Evolutionary conservation across 1,140 invertebrate genomes (phyloP).

Genomic region (Zaprionus gabonicus): DNA sequence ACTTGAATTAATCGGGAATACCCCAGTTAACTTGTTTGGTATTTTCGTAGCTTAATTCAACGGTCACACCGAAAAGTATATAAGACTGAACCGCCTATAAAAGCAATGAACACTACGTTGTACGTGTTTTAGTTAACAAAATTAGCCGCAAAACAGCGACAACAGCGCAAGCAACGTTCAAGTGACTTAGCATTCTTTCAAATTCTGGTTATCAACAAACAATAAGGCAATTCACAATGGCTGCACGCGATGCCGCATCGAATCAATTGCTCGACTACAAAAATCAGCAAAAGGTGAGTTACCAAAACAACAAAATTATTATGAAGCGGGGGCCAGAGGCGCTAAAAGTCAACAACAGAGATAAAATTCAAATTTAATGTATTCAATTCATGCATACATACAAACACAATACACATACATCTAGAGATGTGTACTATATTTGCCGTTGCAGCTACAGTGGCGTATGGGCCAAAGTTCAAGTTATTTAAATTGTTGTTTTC

Average conservation of each 20-base stretch:
- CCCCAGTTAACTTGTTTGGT: background rate
- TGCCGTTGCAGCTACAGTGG: background rate
- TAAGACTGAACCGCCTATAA: conserved; percentile 47
- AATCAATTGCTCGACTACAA: conserved; percentile 90
- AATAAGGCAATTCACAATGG: conserved; percentile 79
- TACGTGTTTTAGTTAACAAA: conserved; percentile 62
- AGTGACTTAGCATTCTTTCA: conserved; percentile 33
- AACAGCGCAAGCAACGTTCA: conserved; percentile 19
- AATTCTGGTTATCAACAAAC: conserved; percentile 61
- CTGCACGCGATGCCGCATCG: conserved; percentile 87
- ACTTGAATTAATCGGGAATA: background rate
- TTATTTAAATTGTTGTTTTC: conserved; percentile 19
- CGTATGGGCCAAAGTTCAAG: conserved; percentile 38
- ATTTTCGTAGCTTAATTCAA: background rate
- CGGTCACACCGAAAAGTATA: conserved; percentile 18
- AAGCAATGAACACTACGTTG: conserved; percentile 54
- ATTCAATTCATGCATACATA: background rate
- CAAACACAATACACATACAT: background rate
- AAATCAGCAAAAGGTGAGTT: conserved; percentile 87
- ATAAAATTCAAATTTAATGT: conserved; percentile 8
- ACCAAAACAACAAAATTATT: conserved; percentile 12
- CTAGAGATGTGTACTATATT: background rate
- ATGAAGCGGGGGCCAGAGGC: conserved; percentile 11
- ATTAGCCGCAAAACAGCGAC: conserved; percentile 41
- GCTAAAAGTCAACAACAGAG: background rate